phyloP scores from a whole-genome alignment of 2,888 invertebrate species.

The Anthoptus insignis region DNA sequence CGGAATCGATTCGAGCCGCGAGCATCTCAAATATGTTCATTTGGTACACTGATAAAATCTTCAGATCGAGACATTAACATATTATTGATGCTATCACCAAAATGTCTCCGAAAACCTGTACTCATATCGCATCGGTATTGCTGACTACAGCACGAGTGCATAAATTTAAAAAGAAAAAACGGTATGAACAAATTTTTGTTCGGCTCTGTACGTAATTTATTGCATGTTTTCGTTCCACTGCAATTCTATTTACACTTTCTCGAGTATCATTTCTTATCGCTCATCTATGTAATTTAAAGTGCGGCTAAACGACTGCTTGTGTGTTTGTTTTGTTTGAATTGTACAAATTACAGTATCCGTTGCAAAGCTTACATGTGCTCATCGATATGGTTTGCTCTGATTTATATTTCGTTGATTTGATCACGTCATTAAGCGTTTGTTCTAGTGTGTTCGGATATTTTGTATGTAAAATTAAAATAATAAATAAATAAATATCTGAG shows the following conservation, averaged over 20 bases:
- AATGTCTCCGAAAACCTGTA: conserved; percentile 50
- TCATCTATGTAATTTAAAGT: conserved; percentile 79
- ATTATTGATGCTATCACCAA: conserved; percentile 54
- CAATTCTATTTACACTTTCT: conserved; percentile 56
- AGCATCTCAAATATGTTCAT: conserved; percentile 33
- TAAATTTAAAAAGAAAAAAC: conserved; percentile 45
- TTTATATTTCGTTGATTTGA: conserved; percentile 78
- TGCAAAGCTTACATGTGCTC: conserved; percentile 71
- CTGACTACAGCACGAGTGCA: conserved; percentile 41
- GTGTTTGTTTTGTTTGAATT: conserved; percentile 72
- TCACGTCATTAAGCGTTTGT: conserved; percentile 69
- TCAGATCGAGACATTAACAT: conserved; percentile 50
- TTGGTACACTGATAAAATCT: conserved; percentile 40
- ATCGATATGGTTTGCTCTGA: conserved; percentile 72
- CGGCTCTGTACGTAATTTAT: conserved; percentile 44
- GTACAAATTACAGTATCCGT: conserved; percentile 72
- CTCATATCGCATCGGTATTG: conserved; percentile 38
- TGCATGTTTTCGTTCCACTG: conserved; percentile 36
- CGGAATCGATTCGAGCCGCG: conserved; percentile 24
- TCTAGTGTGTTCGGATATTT: conserved; percentile 52
- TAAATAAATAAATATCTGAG: no score
- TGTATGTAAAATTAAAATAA: not conserved
- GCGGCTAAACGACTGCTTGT: conserved; percentile 74
- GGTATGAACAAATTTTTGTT: conserved; percentile 45
- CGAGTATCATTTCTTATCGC: conserved; percentile 65